Evolutionary conservation across 2,113 vertebrate species (phyloP), one percentile per base, ranked within the genome.

Genomic region (Podarcis cretensis): DNA sequence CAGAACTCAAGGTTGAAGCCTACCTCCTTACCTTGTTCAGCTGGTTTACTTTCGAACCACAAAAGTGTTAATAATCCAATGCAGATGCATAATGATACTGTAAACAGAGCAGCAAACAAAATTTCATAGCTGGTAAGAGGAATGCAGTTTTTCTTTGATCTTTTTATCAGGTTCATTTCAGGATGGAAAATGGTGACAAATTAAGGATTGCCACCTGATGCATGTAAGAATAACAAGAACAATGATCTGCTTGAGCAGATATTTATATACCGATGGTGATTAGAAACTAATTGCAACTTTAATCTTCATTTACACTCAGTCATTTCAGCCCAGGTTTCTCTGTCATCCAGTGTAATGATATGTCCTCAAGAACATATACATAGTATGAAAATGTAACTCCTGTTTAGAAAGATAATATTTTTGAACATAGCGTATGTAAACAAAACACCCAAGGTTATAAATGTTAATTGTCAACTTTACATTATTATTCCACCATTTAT

Each of bases 21-120:
- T n/a, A 20, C 6, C 30, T 69, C 85, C 96, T 96, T 92, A 97
- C 97, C 95, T 91, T 0, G 43, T 81, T 94, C 80, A 74, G 95
- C 3, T n/a, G 92, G 85, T 21, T 77, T 71, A 32, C 95, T 14
- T 81, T 88, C 83, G 80, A 97, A 59, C 96, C 97, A 98, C n/a
- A 95, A 92, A 69, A 97, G 40, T 27, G 66, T 93, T 81, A 96
- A 85, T 90, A 98, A 84, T 81, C 96, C 97, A 89, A 86, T 87
- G 90, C 35, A 95, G 77, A 96, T 2, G 37, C 94, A 90, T 5
- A 95, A 1, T 76, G 95, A 83, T 35, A 93, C 7, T 30, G 27
- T 35, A 74, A 96, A 69, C 14, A 97, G 94, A 88, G 73, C 87
- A 23, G 81, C 85, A 86, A 97, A 92, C 5, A 91, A 84, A 80